These are phyloP conservation scores for Apteryx mantelli DNA, from an alignment of 2,113 vertebrate genomes.

Conservation along the genomic window DNA sequence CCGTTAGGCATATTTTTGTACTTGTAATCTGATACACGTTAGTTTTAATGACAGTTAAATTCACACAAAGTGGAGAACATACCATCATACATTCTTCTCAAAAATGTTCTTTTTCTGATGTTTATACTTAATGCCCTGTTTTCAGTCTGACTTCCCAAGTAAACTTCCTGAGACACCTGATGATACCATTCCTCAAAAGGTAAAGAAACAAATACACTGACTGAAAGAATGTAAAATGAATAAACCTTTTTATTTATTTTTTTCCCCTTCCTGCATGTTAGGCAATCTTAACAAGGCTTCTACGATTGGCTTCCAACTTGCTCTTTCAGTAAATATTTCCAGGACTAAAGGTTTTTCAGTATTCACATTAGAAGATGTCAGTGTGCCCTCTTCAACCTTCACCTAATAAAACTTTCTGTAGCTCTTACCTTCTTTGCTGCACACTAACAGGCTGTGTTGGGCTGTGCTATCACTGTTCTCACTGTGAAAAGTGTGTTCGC, in stretches of 20 bases:
- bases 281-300: slow-evolving; percentile 76
- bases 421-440: slow-evolving; percentile 38
- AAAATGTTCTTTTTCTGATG: slow-evolving; percentile 73
- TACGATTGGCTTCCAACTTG: slow-evolving; percentile 62
- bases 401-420: slow-evolving; percentile 48
- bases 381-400: slow-evolving; percentile 23
- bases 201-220: slow-evolving; percentile 70
- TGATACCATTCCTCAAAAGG: slow-evolving; percentile 85
- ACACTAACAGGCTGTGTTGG: slow-evolving; percentile 74
- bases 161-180: slow-evolving; percentile 82
- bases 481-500: slow-evolving; percentile 7
- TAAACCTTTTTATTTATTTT: neutral
- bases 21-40: neutral
- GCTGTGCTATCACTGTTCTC: slow-evolving; percentile 61
- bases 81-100: slow-evolving; percentile 45
- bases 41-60: neutral
- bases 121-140: slow-evolving; percentile 82
- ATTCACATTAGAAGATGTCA: neutral
- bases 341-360: slow-evolving; percentile 33
- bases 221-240: slow-evolving; percentile 60
- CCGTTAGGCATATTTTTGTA: neutral
- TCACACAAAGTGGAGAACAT: neutral
- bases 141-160: slow-evolving; percentile 85
- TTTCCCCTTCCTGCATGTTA: slow-evolving; percentile 74
- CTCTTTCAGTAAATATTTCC: slow-evolving; percentile 53